Evolutionary conservation across 53 echinoderm and acorn worm species (phyloP).

Genomic region (Hippasteria phrygiana): DNA sequence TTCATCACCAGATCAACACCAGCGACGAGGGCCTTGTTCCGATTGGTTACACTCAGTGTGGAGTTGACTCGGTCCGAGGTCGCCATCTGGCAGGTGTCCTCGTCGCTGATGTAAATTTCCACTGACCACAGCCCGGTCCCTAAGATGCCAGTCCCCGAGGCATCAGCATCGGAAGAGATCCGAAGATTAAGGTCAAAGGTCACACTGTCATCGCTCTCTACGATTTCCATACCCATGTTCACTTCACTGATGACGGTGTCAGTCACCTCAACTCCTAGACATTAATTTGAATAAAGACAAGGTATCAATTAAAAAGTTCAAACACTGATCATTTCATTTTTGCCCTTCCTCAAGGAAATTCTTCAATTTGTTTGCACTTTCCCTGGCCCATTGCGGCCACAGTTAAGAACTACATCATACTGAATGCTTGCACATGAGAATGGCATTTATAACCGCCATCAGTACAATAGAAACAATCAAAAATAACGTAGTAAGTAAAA

Average conservation of each 20-base stretch:
- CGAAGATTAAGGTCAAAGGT: constrained; percentile 64
- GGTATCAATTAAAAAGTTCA: too few relatives aligned
- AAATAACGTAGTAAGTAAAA: too few relatives aligned
- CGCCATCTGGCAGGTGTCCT: constrained; percentile 20
- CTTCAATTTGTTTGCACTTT: too few relatives aligned
- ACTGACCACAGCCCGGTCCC: constrained; percentile 75
- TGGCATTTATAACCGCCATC: too few relatives aligned
- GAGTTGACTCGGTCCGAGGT: constrained; percentile 9
- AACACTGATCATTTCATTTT: too few relatives aligned
- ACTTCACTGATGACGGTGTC: constrained; percentile 14
- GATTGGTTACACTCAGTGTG: constrained; percentile 12
- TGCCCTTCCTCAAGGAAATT: too few relatives aligned
- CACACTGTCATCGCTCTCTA: constrained; percentile 28
- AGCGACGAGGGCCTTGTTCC: constrained; percentile 16
- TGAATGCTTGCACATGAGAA: too few relatives aligned
- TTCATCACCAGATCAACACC: constrained; percentile 21
- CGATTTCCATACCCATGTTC: neutral
- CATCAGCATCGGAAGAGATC: constrained; percentile 50
- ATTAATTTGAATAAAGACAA: too few relatives aligned
- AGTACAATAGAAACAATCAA: too few relatives aligned
- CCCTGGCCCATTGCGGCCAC: too few relatives aligned
- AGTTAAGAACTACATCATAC: too few relatives aligned
- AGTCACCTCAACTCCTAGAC: constrained; percentile 62
- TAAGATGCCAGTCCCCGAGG: constrained; percentile 65
- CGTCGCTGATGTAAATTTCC: constrained; percentile 57